Percentiles rank a stretch among this genome's conserved stretches.
These are phyloP conservation scores for Drosophila pseudotalamancana DNA, from an alignment of 2,888 invertebrate species.

Conservation along the genomic window DNA sequence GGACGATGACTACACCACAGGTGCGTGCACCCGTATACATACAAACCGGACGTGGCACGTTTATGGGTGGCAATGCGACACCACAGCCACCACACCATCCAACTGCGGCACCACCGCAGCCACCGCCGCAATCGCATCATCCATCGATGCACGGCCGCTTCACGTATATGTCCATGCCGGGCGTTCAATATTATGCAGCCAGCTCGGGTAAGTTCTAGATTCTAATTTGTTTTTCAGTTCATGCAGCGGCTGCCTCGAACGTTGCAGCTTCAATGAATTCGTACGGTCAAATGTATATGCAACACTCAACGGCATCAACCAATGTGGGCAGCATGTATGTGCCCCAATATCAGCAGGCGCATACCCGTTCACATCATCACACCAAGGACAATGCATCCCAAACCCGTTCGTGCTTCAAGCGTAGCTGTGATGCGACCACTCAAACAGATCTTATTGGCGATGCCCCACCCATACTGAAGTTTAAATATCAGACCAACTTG, in stretches of 20 bases:
- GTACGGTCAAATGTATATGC: slow-evolving; percentile 40
- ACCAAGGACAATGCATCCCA: slow-evolving; percentile 31
- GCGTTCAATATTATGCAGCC: slow-evolving; percentile 48
- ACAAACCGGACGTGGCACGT: slow-evolving; percentile 1
- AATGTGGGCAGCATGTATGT: slow-evolving; percentile 25
- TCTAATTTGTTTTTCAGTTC: background rate
- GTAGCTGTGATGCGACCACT: slow-evolving; percentile 45
- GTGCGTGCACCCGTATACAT: slow-evolving; percentile 5
- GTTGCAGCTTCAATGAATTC: slow-evolving; percentile 51
- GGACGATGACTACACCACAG: slow-evolving; percentile 43
- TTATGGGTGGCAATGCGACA: background rate
- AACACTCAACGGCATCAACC: slow-evolving; percentile 35
- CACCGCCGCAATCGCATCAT: background rate
- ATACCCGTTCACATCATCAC: background rate
- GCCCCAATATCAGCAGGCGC: slow-evolving; percentile 7
- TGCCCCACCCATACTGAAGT: slow-evolving; percentile 39
- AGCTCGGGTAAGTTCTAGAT: slow-evolving; percentile 43
- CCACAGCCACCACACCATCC: background rate
- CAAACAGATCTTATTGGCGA: slow-evolving; percentile 43
- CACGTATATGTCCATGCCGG: slow-evolving; percentile 29
- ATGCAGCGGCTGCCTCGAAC: background rate
- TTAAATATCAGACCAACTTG: slow-evolving; percentile 27
- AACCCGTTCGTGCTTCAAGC: slow-evolving; percentile 13
- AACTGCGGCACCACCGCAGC: background rate
- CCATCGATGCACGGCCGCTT: slow-evolving; percentile 1